Percentiles rank a stretch among this genome's conserved stretches.
Conservation (phyloP, 1,140 invertebrate genomes). For the Solenopsis invicta region DNA sequence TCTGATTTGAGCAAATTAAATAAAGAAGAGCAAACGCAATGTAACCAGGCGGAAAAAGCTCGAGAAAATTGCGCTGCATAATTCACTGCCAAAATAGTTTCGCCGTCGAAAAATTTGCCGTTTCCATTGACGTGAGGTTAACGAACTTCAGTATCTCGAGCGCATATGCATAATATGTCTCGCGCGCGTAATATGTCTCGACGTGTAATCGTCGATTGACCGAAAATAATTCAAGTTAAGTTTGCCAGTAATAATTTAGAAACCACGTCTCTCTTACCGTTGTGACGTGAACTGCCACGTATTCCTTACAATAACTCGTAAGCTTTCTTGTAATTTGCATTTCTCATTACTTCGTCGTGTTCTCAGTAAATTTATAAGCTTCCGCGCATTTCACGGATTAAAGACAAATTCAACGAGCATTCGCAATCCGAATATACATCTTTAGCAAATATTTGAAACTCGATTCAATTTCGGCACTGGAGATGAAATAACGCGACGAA, state of each 20-base stretch:
- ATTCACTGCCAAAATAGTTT: neutral
- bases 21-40: neutral
- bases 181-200: neutral
- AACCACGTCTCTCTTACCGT: neutral
- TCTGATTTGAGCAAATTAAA: neutral
- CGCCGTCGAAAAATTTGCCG: neutral
- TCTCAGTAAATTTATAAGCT: conserved; percentile 23
- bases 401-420: conserved; percentile 4
- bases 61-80: conserved; percentile 2
- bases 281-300: neutral
- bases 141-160: conserved; percentile 10
- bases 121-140: conserved; percentile 13
- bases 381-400: neutral
- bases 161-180: neutral
- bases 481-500: neutral
- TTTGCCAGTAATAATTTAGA: conserved; percentile 43
- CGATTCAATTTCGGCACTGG: neutral
- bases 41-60: no score
- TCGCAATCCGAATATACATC: neutral
- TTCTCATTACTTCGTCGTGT: neutral
- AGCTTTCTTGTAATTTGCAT: conserved; percentile 37
- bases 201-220: conserved; percentile 23
- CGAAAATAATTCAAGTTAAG: conserved; percentile 37
- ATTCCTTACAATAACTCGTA: neutral
- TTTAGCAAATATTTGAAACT: neutral